phyloP scores from a whole-genome alignment of 2,888 invertebrate genomes.

The Brassicogethes aeneus region DNA sequence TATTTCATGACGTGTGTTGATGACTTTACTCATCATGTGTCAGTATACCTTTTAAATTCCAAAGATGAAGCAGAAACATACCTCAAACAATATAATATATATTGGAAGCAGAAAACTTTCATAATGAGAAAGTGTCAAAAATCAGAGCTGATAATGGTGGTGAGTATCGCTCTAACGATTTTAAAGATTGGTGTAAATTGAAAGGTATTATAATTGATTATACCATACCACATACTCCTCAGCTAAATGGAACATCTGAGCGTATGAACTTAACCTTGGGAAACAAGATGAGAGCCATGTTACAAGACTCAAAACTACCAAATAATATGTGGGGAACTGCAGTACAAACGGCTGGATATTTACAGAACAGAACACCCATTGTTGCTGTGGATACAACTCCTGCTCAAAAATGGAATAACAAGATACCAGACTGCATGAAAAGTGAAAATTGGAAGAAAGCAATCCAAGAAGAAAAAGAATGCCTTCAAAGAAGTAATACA shows the following conservation, averaged over 20 bases:
- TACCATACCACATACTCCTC: constrained; percentile 17
- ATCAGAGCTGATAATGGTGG: constrained; percentile 22
- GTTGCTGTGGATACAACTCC: constrained; percentile 4
- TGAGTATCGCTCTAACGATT: constrained; percentile 13
- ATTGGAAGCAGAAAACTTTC: no score
- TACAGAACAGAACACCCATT: constrained; percentile 24
- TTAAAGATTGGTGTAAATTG: constrained; percentile 15
- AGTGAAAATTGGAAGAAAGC: constrained; percentile 3
- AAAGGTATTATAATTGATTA: constrained; percentile 16
- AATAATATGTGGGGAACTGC: no score
- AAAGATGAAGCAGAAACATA: constrained; percentile 15
- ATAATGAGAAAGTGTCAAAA: no score
- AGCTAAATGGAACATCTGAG: constrained; percentile 18
- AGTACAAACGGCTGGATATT: no score
- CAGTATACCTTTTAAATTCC: constrained; percentile 21
- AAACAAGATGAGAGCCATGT: no score
- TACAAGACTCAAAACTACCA: no score
- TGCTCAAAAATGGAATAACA: constrained; percentile 6
- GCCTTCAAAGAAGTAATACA: neutral
- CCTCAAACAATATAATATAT: constrained; percentile 16
- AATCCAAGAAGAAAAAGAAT: neutral
- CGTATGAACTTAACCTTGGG: constrained; percentile 18
- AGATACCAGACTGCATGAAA: constrained; percentile 23
- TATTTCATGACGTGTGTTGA: constrained; percentile 31
- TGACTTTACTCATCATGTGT: constrained; percentile 30